These are phyloP conservation scores for Hypotaenidia philippensis DNA, from an alignment of 2,797 vertebrate genomes.

Conservation along the genomic window DNA sequence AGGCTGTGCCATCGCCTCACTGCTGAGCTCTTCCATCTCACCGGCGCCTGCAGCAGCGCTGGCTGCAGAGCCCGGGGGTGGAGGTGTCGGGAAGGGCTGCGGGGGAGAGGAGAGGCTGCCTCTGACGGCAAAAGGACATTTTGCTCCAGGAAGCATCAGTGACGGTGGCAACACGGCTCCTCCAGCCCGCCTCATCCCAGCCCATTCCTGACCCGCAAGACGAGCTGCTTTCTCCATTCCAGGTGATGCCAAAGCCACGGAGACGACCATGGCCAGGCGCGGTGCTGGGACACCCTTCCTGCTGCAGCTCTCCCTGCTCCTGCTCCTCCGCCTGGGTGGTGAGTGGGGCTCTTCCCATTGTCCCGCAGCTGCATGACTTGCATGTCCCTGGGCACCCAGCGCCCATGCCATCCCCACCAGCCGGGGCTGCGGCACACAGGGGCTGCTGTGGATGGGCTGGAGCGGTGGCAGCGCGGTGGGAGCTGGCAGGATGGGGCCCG, in stretches of 20 bases:
- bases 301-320: constrained; percentile 37
- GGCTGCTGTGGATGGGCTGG: neutral
- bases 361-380: fast-evolving
- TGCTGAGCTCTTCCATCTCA: fast-evolving
- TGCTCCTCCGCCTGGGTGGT: constrained; percentile 66
- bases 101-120: neutral
- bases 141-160: neutral
- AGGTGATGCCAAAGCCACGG: constrained; percentile 45
- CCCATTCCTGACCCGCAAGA: neutral
- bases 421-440: fast-evolving
- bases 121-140: neutral
- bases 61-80: neutral
- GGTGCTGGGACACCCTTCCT: neutral
- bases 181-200: neutral
- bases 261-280: constrained; percentile 10
- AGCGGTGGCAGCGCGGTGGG: fast-evolving
- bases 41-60: neutral
- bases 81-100: constrained; percentile 2
- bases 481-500: constrained; percentile 2
- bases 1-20: neutral
- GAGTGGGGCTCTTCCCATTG: neutral
- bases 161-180: neutral
- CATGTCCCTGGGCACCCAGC: fast-evolving
- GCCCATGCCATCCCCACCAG: fast-evolving
- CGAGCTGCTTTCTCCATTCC: neutral